Evolutionary conservation across 2,797 vertebrate genomes (phyloP).

Genomic region (Mareca penelope): DNA sequence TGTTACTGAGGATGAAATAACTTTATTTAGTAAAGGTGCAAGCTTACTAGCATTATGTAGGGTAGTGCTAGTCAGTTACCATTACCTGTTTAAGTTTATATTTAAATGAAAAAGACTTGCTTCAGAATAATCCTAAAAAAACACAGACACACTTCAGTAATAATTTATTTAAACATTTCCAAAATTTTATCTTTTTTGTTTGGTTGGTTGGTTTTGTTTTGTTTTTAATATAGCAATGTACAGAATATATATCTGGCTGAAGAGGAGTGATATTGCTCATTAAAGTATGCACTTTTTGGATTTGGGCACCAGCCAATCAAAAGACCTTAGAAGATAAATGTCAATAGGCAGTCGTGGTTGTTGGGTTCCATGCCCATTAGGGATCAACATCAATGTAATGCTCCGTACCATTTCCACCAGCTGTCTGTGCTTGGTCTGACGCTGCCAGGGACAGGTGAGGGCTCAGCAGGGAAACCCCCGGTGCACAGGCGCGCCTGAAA

Average conservation of each 20-base stretch:
- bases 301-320: background rate
- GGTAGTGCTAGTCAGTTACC: background rate
- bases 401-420: background rate
- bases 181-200: background rate
- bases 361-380: background rate
- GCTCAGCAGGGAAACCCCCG: background rate
- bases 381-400: background rate
- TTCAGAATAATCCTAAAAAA: background rate
- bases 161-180: background rate
- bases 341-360: background rate
- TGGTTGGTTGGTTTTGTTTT: too few species aligned
- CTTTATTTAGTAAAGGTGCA: background rate
- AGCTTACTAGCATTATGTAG: background rate
- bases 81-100: background rate
- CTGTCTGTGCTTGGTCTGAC: background rate
- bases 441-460: too few species aligned
- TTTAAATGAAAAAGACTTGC: background rate
- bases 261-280: background rate
- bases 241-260: background rate
- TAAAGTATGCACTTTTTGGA: background rate
- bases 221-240: background rate
- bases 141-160: background rate
- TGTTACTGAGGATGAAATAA: background rate
- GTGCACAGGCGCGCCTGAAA: too few species aligned
- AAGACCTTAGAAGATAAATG: background rate